A percentile compares a stretch with the other conserved stretches of the same genome.
These are phyloP conservation scores for Melieria crassipennis DNA, from an alignment of 2,888 invertebrate species.

Conservation along the genomic window DNA sequence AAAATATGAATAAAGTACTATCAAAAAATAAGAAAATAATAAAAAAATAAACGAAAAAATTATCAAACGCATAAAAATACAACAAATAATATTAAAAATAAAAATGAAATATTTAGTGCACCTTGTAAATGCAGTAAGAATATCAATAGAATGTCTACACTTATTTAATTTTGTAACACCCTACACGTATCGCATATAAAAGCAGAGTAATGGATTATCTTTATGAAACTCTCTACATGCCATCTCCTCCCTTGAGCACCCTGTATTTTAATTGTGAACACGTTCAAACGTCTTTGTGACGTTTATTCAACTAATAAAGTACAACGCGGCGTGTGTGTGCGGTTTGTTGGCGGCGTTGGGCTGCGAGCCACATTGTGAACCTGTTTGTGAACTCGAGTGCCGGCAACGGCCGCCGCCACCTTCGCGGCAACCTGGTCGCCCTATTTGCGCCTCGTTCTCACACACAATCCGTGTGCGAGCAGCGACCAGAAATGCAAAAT, in stretches of 20 bases:
- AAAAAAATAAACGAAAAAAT: too few species aligned
- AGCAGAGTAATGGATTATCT: not conserved
- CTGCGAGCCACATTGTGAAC: slow-evolving; percentile 16
- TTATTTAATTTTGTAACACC: not conserved
- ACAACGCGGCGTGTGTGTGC: slow-evolving; percentile 19
- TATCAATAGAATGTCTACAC: not conserved
- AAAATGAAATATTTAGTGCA: not conserved
- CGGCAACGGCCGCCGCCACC: too few species aligned
- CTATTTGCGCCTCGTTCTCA: too few species aligned
- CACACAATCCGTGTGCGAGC: too few species aligned
- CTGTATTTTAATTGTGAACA: slow-evolving; percentile 23
- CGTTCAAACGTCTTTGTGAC: slow-evolving; percentile 35
- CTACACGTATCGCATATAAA: not conserved
- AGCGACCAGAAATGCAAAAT: too few species aligned
- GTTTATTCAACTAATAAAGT: slow-evolving; percentile 38
- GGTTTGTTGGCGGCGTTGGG: not conserved
- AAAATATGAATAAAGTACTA: too few species aligned
- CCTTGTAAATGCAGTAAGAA: not conserved
- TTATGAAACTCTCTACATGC: not conserved
- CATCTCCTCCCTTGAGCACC: not conserved
- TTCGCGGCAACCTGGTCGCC: too few species aligned
- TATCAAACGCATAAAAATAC: too few species aligned
- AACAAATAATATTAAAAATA: not conserved
- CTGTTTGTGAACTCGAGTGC: slow-evolving; percentile 18
- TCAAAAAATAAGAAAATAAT: too few species aligned